phyloP scores from a whole-genome alignment of 2,888 invertebrate genomes.

The Ectemnius cavifrons region DNA sequence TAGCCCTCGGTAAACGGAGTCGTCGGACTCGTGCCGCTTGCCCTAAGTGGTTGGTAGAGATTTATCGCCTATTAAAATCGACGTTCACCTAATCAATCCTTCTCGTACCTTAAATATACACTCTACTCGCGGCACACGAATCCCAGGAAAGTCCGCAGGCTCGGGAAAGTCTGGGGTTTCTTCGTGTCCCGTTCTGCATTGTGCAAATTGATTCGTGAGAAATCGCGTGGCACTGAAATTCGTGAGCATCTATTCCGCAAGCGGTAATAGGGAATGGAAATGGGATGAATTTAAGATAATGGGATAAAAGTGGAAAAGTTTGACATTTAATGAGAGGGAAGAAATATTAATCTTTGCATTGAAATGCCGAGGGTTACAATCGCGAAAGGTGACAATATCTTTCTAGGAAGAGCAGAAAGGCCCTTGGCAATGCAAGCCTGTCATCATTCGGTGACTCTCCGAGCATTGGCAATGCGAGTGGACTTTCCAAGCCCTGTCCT shows the following conservation, averaged over 20 bases:
- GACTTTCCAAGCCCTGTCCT: slow-evolving; percentile 45
- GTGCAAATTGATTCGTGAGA: background rate
- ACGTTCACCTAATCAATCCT: slow-evolving; percentile 51
- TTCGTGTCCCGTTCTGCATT: background rate
- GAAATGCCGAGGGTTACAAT: background rate
- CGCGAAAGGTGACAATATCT: background rate
- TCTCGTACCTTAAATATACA: slow-evolving; percentile 26
- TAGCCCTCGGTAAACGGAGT: slow-evolving; percentile 10
- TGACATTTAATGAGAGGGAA: background rate
- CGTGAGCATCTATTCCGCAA: background rate
- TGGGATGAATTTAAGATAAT: background rate
- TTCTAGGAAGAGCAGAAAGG: slow-evolving; percentile 15
- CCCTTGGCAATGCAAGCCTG: slow-evolving; percentile 49
- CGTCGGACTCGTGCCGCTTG: background rate
- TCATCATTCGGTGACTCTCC: slow-evolving; percentile 36
- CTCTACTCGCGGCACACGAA: slow-evolving; percentile 14
- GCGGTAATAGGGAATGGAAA: slow-evolving; percentile 1
- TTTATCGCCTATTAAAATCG: slow-evolving; percentile 53
- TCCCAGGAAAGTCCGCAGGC: background rate
- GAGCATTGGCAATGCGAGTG: slow-evolving; percentile 48
- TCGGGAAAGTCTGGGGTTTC: background rate
- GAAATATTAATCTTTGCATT: background rate
- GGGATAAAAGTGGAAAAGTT: background rate
- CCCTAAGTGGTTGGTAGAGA: slow-evolving; percentile 10
- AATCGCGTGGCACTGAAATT: background rate